A percentile compares a stretch with the other conserved stretches of the same genome.
These are phyloP conservation scores for Stigmatopora argus DNA, from an alignment of 2,113 vertebrate genomes.

Conservation along the genomic window DNA sequence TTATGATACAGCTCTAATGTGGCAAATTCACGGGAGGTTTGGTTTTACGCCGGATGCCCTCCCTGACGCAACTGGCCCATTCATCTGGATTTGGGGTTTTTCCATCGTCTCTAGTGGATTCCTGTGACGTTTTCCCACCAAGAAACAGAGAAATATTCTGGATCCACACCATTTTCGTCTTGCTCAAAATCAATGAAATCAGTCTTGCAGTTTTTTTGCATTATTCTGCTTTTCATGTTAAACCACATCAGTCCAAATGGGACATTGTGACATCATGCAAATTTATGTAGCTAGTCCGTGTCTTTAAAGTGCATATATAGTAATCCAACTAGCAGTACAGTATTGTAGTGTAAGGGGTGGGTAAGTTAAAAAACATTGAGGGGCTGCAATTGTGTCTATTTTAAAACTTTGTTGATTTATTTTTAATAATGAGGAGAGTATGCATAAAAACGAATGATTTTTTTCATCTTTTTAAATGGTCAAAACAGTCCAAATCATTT, in stretches of 20 bases:
- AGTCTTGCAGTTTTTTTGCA: neutral
- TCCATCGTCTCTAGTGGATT: neutral
- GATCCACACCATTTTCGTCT: neutral
- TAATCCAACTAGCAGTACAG: neutral
- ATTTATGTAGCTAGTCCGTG: no score
- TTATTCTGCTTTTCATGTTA: neutral
- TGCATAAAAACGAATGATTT: no score
- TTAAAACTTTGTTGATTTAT: no score
- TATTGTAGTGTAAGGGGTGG: neutral
- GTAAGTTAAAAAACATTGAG: no score
- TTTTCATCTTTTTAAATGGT: neutral
- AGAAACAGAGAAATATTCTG: neutral
- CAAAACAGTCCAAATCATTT: no score
- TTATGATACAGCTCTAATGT: neutral
- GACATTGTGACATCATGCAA: neutral
- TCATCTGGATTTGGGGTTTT: neutral
- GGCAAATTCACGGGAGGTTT: neutral
- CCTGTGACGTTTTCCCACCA: neutral
- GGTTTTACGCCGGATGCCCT: neutral
- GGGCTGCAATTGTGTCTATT: no score
- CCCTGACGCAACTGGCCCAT: neutral
- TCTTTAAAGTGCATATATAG: neutral
- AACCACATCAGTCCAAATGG: neutral
- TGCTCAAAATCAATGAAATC: neutral
- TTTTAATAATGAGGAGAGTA: no score